phyloP scores from a whole-genome alignment of 2,888 invertebrate species.

The Arge pagana region DNA sequence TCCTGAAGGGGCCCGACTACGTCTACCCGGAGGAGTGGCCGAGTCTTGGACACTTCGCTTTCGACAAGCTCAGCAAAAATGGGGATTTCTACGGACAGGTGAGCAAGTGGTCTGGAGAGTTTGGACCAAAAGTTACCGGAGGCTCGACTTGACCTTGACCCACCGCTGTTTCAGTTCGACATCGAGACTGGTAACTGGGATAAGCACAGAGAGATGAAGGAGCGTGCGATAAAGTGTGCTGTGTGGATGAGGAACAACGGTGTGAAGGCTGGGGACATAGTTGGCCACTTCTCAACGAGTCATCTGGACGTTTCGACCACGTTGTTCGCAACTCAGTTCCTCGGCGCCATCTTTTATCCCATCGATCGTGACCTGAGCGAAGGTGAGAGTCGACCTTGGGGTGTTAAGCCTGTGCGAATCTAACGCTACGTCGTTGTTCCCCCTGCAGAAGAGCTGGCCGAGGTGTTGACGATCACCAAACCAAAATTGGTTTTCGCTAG shows the following conservation, averaged over 20 bases:
- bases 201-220: slow-evolving; percentile 37
- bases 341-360: slow-evolving; percentile 43
- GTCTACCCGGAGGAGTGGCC: slow-evolving; percentile 16
- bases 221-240: slow-evolving; percentile 43
- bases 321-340: slow-evolving; percentile 36
- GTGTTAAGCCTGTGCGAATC: too few species aligned
- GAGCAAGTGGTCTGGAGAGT: too few species aligned
- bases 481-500: slow-evolving; percentile 32
- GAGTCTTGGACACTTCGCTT: slow-evolving; percentile 32
- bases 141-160: too few species aligned
- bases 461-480: slow-evolving; percentile 20
- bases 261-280: slow-evolving; percentile 37
- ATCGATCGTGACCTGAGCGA: too few species aligned
- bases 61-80: slow-evolving; percentile 29
- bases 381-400: too few species aligned
- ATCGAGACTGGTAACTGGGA: slow-evolving; percentile 33
- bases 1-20: slow-evolving; percentile 22
- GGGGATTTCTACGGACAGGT: slow-evolving; percentile 37
- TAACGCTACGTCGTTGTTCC: too few species aligned
- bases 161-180: too few species aligned
- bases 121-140: too few species aligned
- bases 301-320: slow-evolving; percentile 43
- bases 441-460: not conserved
- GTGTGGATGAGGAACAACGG: slow-evolving; percentile 45
- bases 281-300: slow-evolving; percentile 42